Conservation (phyloP, 2,797 vertebrate genomes). For the Characodon lateralis region DNA sequence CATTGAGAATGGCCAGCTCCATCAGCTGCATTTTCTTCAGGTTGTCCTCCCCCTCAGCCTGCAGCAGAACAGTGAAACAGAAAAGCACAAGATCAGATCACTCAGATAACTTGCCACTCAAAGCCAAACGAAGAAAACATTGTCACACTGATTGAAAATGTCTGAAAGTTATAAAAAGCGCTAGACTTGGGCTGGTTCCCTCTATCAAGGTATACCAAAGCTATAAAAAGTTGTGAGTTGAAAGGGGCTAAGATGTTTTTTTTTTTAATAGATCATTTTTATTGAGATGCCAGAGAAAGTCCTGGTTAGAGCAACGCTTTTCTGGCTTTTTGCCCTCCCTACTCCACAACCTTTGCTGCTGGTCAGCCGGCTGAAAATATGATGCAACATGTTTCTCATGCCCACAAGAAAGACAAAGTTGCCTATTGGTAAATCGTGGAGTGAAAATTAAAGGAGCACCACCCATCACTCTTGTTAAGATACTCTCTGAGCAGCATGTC, state of each 20-base stretch:
- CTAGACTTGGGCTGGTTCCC: neutral
- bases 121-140: constrained; percentile 26
- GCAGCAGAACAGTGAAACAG: constrained; percentile 39
- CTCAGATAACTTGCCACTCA: constrained; percentile 24
- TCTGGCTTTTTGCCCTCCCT: too few species aligned
- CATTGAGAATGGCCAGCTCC: constrained; percentile 98
- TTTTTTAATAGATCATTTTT: neutral
- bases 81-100: constrained; percentile 47
- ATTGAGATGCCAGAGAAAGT: too few species aligned
- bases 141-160: constrained; percentile 22
- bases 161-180: constrained; percentile 24
- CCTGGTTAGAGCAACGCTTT: too few species aligned
- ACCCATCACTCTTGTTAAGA: too few species aligned
- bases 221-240: neutral
- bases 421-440: too few species aligned
- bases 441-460: too few species aligned
- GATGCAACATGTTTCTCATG: too few species aligned
- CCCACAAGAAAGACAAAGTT: too few species aligned
- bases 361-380: too few species aligned
- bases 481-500: too few species aligned
- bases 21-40: constrained; percentile 99
- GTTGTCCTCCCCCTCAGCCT: constrained; percentile 99
- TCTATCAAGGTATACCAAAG: neutral
- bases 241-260: neutral
- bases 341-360: too few species aligned